Percentiles rank a stretch among this genome's conserved stretches.
These are phyloP conservation scores for rat (Rattus norvegicus) DNA, from an alignment of 2,113 vertebrate genomes.

Conservation along the genomic window GRCr8 NC_086022.1:147569001-147569500, in stretches of 20 bases:
- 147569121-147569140: conserved; percentile 22
- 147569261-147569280: conserved; percentile 22
- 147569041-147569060: conserved; percentile 50
- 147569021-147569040: conserved; percentile 50
- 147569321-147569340: neutral
- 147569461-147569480: neutral
- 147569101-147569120: neutral
- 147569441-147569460: neutral
- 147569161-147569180: neutral
- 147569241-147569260: neutral
- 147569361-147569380: neutral
- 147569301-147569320: neutral
- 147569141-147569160: neutral
- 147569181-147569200: neutral
- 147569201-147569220: neutral
- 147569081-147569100: conserved; percentile 16
- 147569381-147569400: neutral
- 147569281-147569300: neutral
- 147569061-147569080: conserved; percentile 31
- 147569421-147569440: neutral
- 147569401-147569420: neutral
- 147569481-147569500: neutral
- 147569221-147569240: neutral
- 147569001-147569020: conserved; percentile 60
- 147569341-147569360: neutral